These are phyloP conservation scores for Lota lota DNA, from an alignment of 2,113 vertebrate genomes.

Conservation along the genomic window DNA sequence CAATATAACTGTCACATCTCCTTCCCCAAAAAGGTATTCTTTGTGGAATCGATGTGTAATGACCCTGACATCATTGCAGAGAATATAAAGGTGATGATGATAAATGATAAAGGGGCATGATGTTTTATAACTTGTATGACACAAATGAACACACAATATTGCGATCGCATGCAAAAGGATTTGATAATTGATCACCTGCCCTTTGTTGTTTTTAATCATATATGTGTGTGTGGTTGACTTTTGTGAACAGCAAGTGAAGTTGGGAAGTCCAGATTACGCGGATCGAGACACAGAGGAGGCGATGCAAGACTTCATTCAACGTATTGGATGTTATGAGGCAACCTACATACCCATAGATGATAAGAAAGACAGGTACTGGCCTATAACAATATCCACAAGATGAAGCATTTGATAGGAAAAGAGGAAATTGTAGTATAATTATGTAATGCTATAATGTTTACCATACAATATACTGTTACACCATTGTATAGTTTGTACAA, in stretches of 20 bases:
- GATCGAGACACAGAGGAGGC: constrained; percentile 80
- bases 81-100: constrained; percentile 80
- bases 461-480: too few relatives aligned
- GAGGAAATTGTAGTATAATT: too few relatives aligned
- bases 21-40: constrained; percentile 79
- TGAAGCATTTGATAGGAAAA: too few relatives aligned
- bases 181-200: neutral
- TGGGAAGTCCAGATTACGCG: constrained; percentile 84
- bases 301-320: constrained; percentile 80
- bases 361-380: constrained; percentile 79
- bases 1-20: neutral
- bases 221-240: neutral
- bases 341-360: constrained; percentile 82
- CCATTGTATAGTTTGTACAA: too few relatives aligned
- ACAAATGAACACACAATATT: too few relatives aligned
- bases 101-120: neutral
- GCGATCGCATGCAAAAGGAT: too few relatives aligned
- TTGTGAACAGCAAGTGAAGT: constrained; percentile 82
- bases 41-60: constrained; percentile 88
- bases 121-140: neutral
- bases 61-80: constrained; percentile 83
- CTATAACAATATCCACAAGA: too few relatives aligned
- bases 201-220: neutral
- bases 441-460: too few relatives aligned
- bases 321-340: constrained; percentile 83